phyloP scores from a whole-genome alignment of 1,140 invertebrate genomes.

The Heliconius eleuchia region DNA sequence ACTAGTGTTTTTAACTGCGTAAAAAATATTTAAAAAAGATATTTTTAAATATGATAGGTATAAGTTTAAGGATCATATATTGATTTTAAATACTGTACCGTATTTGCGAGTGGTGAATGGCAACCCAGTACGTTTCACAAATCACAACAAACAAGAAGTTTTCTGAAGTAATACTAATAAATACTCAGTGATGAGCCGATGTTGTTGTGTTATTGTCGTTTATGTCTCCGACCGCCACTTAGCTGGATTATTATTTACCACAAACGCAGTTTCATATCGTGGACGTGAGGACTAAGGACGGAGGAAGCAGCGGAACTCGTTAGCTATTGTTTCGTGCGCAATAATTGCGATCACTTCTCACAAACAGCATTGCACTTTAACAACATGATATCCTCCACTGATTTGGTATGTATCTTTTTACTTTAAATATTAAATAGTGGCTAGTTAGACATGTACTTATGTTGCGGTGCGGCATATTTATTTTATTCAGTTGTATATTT shows the following conservation, averaged over 20 bases:
- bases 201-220: not conserved
- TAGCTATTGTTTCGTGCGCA: constrained; percentile 41
- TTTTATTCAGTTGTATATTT: no score
- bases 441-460: no score
- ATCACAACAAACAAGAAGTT: constrained; percentile 7
- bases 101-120: not conserved
- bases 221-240: not conserved
- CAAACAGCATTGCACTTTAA: not conserved
- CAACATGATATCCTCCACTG: constrained; percentile 39
- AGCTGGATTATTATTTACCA: constrained; percentile 39
- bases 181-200: not conserved
- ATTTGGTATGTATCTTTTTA: constrained; percentile 36
- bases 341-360: constrained; percentile 27
- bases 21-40: no score
- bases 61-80: no score
- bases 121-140: constrained; percentile 2
- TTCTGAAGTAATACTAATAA: not conserved
- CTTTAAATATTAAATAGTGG: not conserved
- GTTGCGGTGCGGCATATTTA: no score
- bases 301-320: constrained; percentile 28
- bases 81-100: no score
- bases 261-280: constrained; percentile 13
- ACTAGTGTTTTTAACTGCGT: not conserved
- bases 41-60: no score
- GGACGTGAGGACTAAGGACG: not conserved